phyloP scores from a whole-genome alignment of 2,113 vertebrate genomes.

The Mormyrus lacerda region DNA sequence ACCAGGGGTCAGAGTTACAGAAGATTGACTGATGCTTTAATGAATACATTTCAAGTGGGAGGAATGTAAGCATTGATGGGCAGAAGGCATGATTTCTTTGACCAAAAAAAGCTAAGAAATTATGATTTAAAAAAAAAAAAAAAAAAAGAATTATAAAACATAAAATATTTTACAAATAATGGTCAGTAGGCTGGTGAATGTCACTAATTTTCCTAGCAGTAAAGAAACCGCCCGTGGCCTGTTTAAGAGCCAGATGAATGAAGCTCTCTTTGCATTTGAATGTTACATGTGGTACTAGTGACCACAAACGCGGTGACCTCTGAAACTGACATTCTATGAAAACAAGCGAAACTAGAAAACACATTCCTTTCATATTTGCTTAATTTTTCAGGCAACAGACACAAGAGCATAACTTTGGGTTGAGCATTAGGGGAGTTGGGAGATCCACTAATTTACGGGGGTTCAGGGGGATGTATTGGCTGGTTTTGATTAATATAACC shows the following conservation, averaged over 20 bases:
- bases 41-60: neutral
- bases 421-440: too few species aligned
- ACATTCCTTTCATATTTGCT: neutral
- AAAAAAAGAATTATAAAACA: neutral
- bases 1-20: neutral
- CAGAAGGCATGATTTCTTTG: neutral
- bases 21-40: neutral
- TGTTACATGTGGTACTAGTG: neutral
- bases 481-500: too few species aligned
- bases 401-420: too few species aligned
- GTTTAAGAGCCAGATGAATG: neutral
- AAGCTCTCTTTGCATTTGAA: neutral
- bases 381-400: too few species aligned
- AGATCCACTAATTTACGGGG: too few species aligned
- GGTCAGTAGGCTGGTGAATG: neutral
- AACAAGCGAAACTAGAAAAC: neutral
- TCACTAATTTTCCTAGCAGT: neutral
- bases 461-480: too few species aligned
- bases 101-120: neutral
- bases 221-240: neutral
- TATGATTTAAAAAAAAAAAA: neutral
- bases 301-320: neutral
- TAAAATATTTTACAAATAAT: neutral
- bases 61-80: neutral
- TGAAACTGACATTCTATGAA: neutral